Percentiles rank a stretch among this genome's conserved stretches.
Conservation (phyloP, 2,797 vertebrate genomes). For the Semaprochilodus insignis region DNA sequence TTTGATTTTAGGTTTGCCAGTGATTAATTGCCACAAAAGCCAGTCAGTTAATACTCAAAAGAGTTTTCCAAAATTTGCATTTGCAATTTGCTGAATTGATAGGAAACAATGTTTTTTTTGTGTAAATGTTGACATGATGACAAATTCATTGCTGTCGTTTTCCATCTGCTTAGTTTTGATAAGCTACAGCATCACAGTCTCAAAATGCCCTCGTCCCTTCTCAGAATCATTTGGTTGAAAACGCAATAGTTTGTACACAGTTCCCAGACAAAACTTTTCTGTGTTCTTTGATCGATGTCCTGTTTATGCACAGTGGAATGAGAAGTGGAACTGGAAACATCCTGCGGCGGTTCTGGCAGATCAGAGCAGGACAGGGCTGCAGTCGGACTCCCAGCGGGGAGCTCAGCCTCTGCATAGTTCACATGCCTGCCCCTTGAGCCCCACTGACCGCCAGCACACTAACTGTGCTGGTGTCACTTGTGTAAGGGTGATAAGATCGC, state of each 20-base stretch:
- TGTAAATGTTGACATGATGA: too few species aligned
- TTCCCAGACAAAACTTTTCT: not conserved
- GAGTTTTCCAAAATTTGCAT: too few species aligned
- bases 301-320: not conserved
- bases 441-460: conserved; percentile 11
- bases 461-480: conserved; percentile 10
- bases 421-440: conserved; percentile 11
- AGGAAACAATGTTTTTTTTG: not conserved
- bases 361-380: conserved; percentile 1
- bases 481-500: conserved; percentile 23
- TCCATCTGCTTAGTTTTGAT: too few species aligned
- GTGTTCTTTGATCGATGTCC: conserved; percentile 2
- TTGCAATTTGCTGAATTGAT: too few species aligned
- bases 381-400: conserved; percentile 3
- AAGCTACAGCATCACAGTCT: too few species aligned
- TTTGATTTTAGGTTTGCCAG: too few species aligned
- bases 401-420: conserved; percentile 18
- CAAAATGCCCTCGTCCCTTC: not conserved
- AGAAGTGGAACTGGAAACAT: conserved; percentile 4
- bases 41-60: too few species aligned
- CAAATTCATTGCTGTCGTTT: too few species aligned
- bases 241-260: not conserved
- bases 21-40: too few species aligned
- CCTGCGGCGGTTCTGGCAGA: not conserved
- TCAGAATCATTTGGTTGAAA: not conserved